These are phyloP conservation scores for Mustelus asterias DNA, from an alignment of 2,113 vertebrate species.

Conservation along the genomic window DNA sequence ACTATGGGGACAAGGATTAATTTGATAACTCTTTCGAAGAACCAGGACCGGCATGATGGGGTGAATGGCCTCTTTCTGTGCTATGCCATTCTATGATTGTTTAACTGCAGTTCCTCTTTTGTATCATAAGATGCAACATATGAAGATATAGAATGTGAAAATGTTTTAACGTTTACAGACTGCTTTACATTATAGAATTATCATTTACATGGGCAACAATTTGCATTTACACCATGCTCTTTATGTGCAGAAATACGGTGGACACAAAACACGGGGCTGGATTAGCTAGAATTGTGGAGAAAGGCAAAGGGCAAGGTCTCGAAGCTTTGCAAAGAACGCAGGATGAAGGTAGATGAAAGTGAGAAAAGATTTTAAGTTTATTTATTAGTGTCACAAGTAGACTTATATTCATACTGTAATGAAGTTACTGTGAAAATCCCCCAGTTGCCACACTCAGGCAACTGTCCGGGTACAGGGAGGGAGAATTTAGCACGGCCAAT, in stretches of 20 bases:
- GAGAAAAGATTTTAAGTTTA: neutral
- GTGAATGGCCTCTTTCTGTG: neutral
- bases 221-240: neutral
- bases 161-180: neutral
- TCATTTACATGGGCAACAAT: neutral
- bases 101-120: too few species aligned
- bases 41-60: neutral
- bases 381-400: too few species aligned
- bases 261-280: neutral
- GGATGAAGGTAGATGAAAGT: neutral
- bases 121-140: neutral
- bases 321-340: neutral
- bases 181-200: neutral
- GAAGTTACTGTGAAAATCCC: too few species aligned
- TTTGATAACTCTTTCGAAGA: neutral
- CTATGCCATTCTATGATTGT: too few species aligned
- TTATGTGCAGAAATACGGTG: neutral
- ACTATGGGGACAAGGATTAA: too few species aligned
- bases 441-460: too few species aligned
- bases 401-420: too few species aligned
- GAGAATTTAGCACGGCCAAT: too few species aligned
- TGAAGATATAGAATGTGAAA: neutral
- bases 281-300: neutral
- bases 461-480: too few species aligned
- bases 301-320: neutral